Base-by-base conservation (phyloP, 2,113 vertebrate genomes). In the Coturnix japonica region DNA sequence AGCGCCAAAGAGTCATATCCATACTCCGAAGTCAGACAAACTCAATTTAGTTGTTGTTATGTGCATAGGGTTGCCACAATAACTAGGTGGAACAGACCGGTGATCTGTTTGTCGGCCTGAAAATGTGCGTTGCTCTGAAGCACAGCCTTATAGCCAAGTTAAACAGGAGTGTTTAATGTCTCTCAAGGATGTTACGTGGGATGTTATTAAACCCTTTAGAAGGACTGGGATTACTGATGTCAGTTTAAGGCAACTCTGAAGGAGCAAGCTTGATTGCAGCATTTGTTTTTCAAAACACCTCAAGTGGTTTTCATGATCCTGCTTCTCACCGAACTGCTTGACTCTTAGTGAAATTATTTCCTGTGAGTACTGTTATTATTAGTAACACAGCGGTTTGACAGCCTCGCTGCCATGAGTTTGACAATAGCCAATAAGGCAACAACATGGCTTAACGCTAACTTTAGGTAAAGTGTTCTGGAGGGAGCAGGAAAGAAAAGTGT, bases 11-110 rank as follows among this genome's bases (percentile, higher is more conserved):
- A 1, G 4, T 60, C 87, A 74, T 26, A 76, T 66, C 78, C 69
- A 8, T 90, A 90, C 94, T 94, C 96, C 59, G 94, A 97, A 94
- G 93, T 96, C 92, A 95, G 97, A 87, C 98, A 98, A 98, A 98
- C 97, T 97, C 97, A 97, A 98, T 98, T 98, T 98, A 98, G 98
- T 98, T 97, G 98, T 98, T 98, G 98, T 98, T 98, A 98, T 98
- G 97, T 97, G 97, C 95, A 98, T 98, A 99, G 98, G 98, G 99
- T 99, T 99, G 98, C 99, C 99, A 99, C 98, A 98, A 99, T 98
- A 99, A 97, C 95, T n/a, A 65, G 83, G 46, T 85, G 70, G 57
- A n/a, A 49, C 4, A 56, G 92, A 71, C 59, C 74, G 20, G 37
- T 57, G 12, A 22, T 31, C 78, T 61, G 57, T 79, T 95, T 83